Evolutionary conservation across 2,888 invertebrate genomes (phyloP).

Genomic region (Ectropis crepuscularia): DNA sequence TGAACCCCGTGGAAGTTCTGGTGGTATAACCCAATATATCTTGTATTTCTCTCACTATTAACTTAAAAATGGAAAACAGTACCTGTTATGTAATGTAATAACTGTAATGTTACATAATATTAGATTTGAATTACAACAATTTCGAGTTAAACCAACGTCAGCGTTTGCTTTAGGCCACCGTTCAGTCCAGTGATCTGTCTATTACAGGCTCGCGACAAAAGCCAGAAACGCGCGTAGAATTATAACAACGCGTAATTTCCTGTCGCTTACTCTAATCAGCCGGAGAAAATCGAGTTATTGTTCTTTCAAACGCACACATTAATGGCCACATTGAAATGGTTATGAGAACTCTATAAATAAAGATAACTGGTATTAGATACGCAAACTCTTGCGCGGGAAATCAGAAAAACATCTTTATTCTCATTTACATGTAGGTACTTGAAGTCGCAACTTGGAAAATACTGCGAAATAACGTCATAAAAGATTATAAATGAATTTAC

Average conservation of each 20-base stretch:
- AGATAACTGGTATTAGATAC: neutral
- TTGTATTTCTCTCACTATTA: too few species aligned
- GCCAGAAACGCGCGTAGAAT: constrained; percentile 57
- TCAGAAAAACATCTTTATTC: too few species aligned
- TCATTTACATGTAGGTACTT: neutral
- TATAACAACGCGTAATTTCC: constrained; percentile 50
- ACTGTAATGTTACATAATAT: too few species aligned
- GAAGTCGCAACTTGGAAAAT: neutral
- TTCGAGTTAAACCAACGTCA: constrained; percentile 12
- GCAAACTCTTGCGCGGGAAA: constrained; percentile 3
- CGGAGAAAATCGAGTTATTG: constrained; percentile 52
- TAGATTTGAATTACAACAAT: too few species aligned
- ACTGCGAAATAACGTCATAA: too few species aligned
- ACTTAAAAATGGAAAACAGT: too few species aligned
- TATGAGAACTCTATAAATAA: constrained; percentile 36
- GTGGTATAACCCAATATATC: too few species aligned
- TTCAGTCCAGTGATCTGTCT: constrained; percentile 38
- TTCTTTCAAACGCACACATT: constrained; percentile 46
- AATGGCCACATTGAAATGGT: constrained; percentile 43
- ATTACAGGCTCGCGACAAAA: constrained; percentile 48
- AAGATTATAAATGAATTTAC: too few species aligned
- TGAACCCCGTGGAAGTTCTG: too few species aligned
- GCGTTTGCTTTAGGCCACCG: constrained; percentile 25
- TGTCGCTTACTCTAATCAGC: constrained; percentile 42
- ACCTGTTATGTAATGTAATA: too few species aligned